A percentile compares a stretch with the other conserved stretches of the same genome.
These are phyloP conservation scores for Hyperoplus lanceolatus DNA, from an alignment of 2,797 vertebrate species.

Conservation along the genomic window DNA sequence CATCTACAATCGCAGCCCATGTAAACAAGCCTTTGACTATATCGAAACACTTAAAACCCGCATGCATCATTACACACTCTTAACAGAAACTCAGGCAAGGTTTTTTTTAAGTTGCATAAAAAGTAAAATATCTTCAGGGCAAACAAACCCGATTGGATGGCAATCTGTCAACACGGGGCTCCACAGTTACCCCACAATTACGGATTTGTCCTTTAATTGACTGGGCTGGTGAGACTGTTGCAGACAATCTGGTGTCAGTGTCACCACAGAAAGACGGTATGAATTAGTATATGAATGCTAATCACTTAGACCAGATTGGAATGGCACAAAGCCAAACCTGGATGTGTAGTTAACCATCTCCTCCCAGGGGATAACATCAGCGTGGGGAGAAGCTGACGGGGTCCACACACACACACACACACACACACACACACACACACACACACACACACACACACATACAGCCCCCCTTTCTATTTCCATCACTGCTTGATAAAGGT, in stretches of 20 bases:
- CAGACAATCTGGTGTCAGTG: slow-evolving; percentile 44
- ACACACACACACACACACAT: not conserved
- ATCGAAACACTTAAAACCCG: not conserved
- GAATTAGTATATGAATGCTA: slow-evolving; percentile 60
- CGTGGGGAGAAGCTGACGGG: slow-evolving; percentile 43
- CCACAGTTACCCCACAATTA: slow-evolving; percentile 45
- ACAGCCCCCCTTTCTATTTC: slow-evolving; percentile 74
- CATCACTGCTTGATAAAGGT: slow-evolving; percentile 81
- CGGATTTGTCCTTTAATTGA: slow-evolving; percentile 53
- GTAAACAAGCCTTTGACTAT: slow-evolving; percentile 21
- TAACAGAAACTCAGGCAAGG: not conserved
- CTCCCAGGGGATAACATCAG: slow-evolving; percentile 66
- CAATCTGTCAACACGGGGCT: slow-evolving; percentile 9
- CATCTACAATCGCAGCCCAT: slow-evolving; percentile 5
- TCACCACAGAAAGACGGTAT: slow-evolving; percentile 42
- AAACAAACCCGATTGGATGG: slow-evolving; percentile 6
- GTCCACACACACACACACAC: slow-evolving; percentile 10
- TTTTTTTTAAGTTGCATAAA: not conserved
- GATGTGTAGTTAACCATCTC: slow-evolving; percentile 78
- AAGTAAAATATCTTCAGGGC: not conserved
- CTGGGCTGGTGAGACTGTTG: slow-evolving; percentile 39
- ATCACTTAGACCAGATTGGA: slow-evolving; percentile 69
- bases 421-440: too few relatives aligned
- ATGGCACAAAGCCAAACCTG: slow-evolving; percentile 68
- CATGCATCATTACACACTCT: not conserved